Evolutionary conservation across 2,888 invertebrate genomes (phyloP), one percentile per base, ranked within the genome.

Genomic region (Drosophila koepferae): DNA sequence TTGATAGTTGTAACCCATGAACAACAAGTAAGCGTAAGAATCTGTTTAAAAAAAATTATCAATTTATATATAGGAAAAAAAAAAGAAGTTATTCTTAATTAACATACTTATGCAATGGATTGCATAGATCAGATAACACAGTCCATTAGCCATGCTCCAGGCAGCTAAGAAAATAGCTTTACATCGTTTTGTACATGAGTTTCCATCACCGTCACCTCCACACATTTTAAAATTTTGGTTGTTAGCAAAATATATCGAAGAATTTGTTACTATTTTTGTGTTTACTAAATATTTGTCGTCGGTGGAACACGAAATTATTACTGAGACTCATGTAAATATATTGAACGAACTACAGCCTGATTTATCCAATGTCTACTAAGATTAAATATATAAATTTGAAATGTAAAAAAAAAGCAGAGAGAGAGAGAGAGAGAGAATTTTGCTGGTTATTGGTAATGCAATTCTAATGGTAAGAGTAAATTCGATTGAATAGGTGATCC

Each of bases 401-500:
- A 28, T 28, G 28, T 6, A 6, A 28, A 28, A 28, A 28, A 0
- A 28, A 28, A 28, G 28, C n/a, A 41, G 41, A 41, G 16, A 16
- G 16, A 40, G 40, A 40, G 16, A 16, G 16, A 2, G 16, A 16
- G 8, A n/a, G 8, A 41, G 38, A 18, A 10, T 43, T n/a, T 43
- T 18, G 18, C 41, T 43, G 9, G 41, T 7, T 43, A 43, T 18
- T 43, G 43, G 18, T 28, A 28, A 1, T 28, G 6, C 5, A 28
- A 28, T 4, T 28, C 18, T 18, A n/a, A n/a, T 20, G 12, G 44
- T 44, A 12, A 20, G 20, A 12, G 20, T 12, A 44, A 82, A 66
- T 78, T 74, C 76, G 20, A 2, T 76, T 73, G 82, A 18, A n/a
- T 49, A 12, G 18, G n/a, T 23, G 53, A 2, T 20, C 16, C 87